A percentile compares a stretch with the other conserved stretches of the same genome.
These are phyloP conservation scores for Idaea biselata DNA, from an alignment of 2,888 invertebrate genomes.

Conservation along the genomic window DNA sequence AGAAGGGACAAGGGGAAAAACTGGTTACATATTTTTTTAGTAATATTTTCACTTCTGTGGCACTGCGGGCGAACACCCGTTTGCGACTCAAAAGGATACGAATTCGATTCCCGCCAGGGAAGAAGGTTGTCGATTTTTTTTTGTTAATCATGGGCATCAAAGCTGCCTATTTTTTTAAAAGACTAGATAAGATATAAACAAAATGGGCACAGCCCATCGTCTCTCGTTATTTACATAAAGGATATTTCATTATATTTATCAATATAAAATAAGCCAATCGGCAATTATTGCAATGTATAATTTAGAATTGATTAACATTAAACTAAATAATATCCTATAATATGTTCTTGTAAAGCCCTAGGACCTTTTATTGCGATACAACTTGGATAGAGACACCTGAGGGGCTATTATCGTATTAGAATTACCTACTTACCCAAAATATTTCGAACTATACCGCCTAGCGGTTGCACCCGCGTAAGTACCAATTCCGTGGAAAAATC, in stretches of 20 bases:
- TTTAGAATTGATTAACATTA: not conserved
- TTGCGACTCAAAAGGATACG: no score
- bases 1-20: not conserved
- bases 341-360: not conserved
- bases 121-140: not conserved
- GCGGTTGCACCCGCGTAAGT: no score
- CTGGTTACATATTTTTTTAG: not conserved
- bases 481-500: no score
- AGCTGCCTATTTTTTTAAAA: not conserved
- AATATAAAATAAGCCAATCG: not conserved
- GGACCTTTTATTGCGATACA: no score
- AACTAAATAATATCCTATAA: not conserved
- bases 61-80: no score
- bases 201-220: not conserved
- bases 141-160: not conserved
- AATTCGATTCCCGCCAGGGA: not conserved
- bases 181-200: not conserved
- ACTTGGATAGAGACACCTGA: no score
- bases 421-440: no score
- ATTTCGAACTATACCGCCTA: no score
- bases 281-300: not conserved
- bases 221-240: not conserved
- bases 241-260: not conserved
- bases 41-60: not conserved
- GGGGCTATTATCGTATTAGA: no score